phyloP scores from a whole-genome alignment of 2,888 invertebrate genomes.

The Cryptocephalus primarius region DNA sequence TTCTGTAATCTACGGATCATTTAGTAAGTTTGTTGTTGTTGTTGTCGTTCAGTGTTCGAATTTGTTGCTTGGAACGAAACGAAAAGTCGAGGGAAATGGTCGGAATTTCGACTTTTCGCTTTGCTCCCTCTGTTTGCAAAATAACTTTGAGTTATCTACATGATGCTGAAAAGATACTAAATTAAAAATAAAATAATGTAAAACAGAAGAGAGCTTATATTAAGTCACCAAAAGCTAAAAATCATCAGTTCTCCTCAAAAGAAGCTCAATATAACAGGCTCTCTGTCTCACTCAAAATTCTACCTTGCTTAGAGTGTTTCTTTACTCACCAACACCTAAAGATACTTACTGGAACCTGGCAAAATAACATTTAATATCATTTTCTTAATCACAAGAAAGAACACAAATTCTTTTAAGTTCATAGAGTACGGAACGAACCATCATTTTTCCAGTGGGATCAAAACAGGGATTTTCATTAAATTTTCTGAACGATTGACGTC shows the following conservation, averaged over 20 bases:
- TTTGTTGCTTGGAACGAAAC: too few relatives aligned
- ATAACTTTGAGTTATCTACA: too few relatives aligned
- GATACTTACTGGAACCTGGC: slow-evolving; percentile 26
- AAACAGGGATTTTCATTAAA: too few relatives aligned
- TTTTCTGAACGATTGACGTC: too few relatives aligned
- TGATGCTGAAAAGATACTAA: not conserved
- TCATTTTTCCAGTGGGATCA: too few relatives aligned
- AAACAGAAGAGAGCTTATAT: slow-evolving; percentile 1
- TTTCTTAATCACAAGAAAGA: too few relatives aligned
- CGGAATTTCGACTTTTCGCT: too few relatives aligned
- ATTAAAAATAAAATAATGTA: not conserved
- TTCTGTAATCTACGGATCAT: too few relatives aligned
- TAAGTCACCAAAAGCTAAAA: not conserved
- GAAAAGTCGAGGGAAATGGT: too few relatives aligned
- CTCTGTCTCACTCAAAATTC: slow-evolving; percentile 3
- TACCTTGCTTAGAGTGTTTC: not conserved
- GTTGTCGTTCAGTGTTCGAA: too few relatives aligned
- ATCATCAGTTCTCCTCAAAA: not conserved
- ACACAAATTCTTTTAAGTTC: slow-evolving; percentile 4
- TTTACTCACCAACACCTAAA: slow-evolving; percentile 24
- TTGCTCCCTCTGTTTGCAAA: too few relatives aligned
- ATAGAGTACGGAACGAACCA: not conserved
- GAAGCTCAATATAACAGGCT: slow-evolving; percentile 10
- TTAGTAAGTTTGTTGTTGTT: too few relatives aligned
- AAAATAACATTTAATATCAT: slow-evolving; percentile 20